These are phyloP conservation scores for Lemur catta DNA, from an alignment of 2,797 vertebrate species.

Conservation along the genomic window DNA sequence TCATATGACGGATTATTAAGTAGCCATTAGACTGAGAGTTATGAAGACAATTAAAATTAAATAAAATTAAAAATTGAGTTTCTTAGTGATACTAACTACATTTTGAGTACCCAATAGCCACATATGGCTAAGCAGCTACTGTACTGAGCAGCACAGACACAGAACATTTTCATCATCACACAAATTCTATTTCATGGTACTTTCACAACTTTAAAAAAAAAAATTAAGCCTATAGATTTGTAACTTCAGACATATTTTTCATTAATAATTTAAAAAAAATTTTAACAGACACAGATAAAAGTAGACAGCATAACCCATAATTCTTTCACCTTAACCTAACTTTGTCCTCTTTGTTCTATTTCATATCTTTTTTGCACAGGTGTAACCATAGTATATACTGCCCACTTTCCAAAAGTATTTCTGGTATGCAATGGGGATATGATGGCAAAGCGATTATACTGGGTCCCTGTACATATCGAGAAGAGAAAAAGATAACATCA, in stretches of 20 bases:
- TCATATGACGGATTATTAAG: neutral
- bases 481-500: neutral
- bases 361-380: neutral
- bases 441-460: neutral
- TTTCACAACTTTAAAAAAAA: conserved; percentile 13
- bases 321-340: neutral
- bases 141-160: neutral
- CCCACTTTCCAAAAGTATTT: neutral
- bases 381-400: accelerated
- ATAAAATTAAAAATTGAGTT: neutral
- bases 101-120: neutral
- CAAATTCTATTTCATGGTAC: neutral
- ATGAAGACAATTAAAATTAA: neutral
- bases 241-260: neutral
- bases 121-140: neutral
- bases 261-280: neutral
- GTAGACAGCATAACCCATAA: neutral
- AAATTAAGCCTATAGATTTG: neutral
- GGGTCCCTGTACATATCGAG: neutral
- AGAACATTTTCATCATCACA: neutral
- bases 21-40: neutral
- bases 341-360: neutral
- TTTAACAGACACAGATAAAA: neutral
- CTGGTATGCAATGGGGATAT: neutral
- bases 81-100: neutral